Conservation (phyloP, 2,888 invertebrate genomes). For the Stramonita haemastoma region DNA sequence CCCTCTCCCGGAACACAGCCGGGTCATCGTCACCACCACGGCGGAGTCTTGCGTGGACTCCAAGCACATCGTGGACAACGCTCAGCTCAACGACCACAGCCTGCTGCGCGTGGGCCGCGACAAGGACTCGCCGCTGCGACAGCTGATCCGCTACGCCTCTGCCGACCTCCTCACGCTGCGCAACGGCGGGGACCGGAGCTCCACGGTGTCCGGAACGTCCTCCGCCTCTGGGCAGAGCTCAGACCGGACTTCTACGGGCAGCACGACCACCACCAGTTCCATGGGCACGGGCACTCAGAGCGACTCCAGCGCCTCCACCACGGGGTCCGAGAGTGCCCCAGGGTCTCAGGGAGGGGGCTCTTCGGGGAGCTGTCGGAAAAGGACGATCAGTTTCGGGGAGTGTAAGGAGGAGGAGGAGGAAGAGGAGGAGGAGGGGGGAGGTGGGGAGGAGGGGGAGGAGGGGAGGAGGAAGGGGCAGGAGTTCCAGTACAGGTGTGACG, state of each 20-base stretch:
- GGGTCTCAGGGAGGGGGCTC: not conserved
- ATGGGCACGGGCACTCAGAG: slow-evolving; percentile 31
- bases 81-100: slow-evolving; percentile 36
- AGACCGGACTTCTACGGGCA: slow-evolving; percentile 39
- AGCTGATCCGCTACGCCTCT: slow-evolving; percentile 42
- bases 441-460: not conserved
- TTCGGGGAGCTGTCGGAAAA: not conserved
- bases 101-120: slow-evolving; percentile 23
- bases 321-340: not conserved
- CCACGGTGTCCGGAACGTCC: slow-evolving; percentile 25
- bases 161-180: slow-evolving; percentile 39
- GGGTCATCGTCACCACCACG: slow-evolving; percentile 38
- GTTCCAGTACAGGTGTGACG: slow-evolving; percentile 74
- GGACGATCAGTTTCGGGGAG: slow-evolving; percentile 31
- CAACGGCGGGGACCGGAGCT: slow-evolving; percentile 31
- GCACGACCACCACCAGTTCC: slow-evolving; percentile 40
- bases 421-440: slow-evolving; percentile 28
- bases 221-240: slow-evolving; percentile 37
- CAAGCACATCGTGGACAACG: slow-evolving; percentile 37
- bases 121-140: slow-evolving; percentile 40
- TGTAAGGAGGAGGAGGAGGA: slow-evolving; percentile 27
- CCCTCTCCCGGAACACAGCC: not conserved
- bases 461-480: slow-evolving; percentile 41
- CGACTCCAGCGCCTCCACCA: slow-evolving; percentile 46
- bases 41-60: slow-evolving; percentile 32